A percentile compares a stretch with the other conserved stretches of the same genome.
phyloP scores from a whole-genome alignment of 2,113 vertebrate genomes.

The Chaetura pelagica region DNA sequence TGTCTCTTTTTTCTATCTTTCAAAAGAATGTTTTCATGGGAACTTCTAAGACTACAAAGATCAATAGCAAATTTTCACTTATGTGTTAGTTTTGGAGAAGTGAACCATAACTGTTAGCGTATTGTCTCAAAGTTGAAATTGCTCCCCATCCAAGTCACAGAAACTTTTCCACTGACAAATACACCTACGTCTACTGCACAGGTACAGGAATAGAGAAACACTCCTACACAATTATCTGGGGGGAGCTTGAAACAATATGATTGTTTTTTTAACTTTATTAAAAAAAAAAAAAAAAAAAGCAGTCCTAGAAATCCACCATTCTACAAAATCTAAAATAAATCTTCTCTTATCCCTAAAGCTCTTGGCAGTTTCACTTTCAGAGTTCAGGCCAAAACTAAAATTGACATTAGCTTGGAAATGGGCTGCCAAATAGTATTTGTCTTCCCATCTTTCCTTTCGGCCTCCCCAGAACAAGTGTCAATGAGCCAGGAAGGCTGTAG shows the following conservation, averaged over 20 bases:
- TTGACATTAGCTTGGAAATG: not conserved
- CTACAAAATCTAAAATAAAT: not conserved
- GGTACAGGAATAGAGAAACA: not conserved
- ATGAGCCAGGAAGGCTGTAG: not conserved
- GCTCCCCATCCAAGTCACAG: not conserved
- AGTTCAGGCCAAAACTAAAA: not conserved
- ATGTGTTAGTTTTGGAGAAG: not conserved
- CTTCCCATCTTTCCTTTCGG: not conserved
- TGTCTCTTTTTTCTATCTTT: not conserved
- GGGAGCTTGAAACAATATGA: not conserved
- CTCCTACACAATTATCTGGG: not conserved
- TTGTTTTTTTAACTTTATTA: not conserved
- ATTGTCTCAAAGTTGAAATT: not conserved
- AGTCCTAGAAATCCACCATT: not conserved
- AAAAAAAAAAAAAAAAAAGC: not conserved
- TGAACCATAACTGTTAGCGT: not conserved
- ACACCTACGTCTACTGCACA: not conserved
- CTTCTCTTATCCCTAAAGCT: not conserved
- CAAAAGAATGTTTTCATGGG: not conserved
- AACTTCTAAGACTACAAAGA: not conserved
- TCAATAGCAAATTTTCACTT: not conserved
- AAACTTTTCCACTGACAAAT: not conserved
- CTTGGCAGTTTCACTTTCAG: not conserved
- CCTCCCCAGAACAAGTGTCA: not conserved
- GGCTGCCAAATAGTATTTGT: not conserved